Base-by-base conservation (phyloP, 2,797 vertebrate genomes). In the Lepilemur ruficaudatus region DNA sequence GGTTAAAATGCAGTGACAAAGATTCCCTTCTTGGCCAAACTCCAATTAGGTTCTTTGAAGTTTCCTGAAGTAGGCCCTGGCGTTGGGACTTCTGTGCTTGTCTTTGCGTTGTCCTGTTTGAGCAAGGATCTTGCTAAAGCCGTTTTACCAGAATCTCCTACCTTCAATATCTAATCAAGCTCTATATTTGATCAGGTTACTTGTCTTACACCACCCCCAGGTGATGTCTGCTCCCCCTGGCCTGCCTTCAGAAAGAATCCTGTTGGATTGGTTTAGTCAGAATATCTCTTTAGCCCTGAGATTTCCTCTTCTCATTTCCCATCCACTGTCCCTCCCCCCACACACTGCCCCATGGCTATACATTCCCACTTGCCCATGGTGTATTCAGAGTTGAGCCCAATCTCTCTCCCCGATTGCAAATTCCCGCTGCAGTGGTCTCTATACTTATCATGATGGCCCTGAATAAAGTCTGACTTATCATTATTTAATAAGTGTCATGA, bases 241-340 rank as follows among this genome's bases (percentile, higher is more conserved):
- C 6, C 3, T 28, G 11, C 4, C n/a, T 80, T 63, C 32, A 55
- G 35, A 79, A 55, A 87, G 1, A 63, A 25, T 55, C 14, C 18
- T 20, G 13, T 25, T 3, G 35, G 52, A 46, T 65, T 1, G 9
- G 1, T 10, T 79, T 46, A 38, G 32, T 12, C 61, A 55, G 15
- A 46, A 35, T 25, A 0, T 7, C 43, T 28, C 2, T 7, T 13
- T 2, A 18, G 13, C 23, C 4, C 30, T 48, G 20, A 18, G 43
- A 35, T 67, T 23, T 86, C 5, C 13, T 59, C 10, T 7, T 67
- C 9, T 30, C 28, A 50, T 75, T 55, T 52, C 81, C 1, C 11
- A 48, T 10, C 8, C 15, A 50, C 2, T 3, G 10, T 23, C 4
- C 11, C 8, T 15, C 23, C 1, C 1, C 43, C 2, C n/a, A 4